A percentile compares a stretch with the other conserved stretches of the same genome.
Evolutionary conservation across 2,113 vertebrate genomes (phyloP).

Genomic region (Cephalopterus ornatus): DNA sequence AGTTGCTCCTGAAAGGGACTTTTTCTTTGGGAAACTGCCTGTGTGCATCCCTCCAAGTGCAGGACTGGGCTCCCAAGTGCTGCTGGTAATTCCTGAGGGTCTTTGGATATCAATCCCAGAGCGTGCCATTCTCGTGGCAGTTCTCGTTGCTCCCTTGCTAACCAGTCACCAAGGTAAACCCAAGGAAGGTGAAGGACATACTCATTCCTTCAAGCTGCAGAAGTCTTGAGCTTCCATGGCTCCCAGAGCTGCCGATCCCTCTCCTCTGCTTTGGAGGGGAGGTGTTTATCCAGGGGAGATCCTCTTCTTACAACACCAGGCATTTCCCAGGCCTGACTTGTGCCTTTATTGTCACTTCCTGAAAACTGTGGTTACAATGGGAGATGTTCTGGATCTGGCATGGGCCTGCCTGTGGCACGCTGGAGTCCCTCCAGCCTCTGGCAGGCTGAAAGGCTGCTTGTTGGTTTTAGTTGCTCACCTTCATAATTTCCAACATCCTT

Average conservation of each 20-base stretch:
- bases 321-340: neutral
- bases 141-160: neutral
- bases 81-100: neutral
- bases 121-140: neutral
- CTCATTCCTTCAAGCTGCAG: neutral
- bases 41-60: neutral
- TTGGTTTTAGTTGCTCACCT: neutral
- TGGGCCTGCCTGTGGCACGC: neutral
- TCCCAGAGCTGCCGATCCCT: neutral
- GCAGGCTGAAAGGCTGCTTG: neutral
- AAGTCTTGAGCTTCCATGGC: neutral
- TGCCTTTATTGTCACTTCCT: neutral
- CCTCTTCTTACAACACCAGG: neutral
- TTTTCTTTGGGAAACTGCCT: neutral
- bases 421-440: neutral
- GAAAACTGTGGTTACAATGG: neutral
- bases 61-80: neutral
- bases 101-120: accelerated
- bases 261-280: neutral
- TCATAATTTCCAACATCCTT: neutral
- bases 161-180: neutral
- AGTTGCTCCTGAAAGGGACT: neutral
- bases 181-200: neutral
- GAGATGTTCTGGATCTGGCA: neutral
- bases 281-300: neutral